These are phyloP conservation scores for Hartigia nigra DNA, from an alignment of 2,888 invertebrate species.

Conservation along the genomic window DNA sequence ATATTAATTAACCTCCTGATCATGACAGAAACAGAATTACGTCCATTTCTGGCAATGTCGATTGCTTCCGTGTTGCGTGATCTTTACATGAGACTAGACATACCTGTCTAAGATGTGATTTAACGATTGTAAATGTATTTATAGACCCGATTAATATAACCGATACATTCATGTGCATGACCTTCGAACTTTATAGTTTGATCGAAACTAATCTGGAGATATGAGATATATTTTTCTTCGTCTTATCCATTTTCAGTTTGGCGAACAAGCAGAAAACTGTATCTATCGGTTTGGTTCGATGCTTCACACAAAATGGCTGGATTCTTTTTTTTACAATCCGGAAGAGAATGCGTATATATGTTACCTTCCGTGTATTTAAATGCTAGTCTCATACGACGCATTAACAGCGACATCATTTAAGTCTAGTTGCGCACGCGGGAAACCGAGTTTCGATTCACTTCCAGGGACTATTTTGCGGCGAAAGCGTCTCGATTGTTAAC, in stretches of 20 bases:
- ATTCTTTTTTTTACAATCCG: not conserved
- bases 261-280: not conserved
- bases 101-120: not conserved
- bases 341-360: not conserved
- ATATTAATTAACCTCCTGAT: not conserved
- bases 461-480: not conserved
- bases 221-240: not conserved
- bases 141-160: not conserved
- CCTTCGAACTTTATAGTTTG: not conserved
- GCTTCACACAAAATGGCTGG: not conserved
- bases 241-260: not conserved
- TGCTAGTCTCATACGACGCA: not conserved
- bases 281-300: not conserved
- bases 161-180: not conserved
- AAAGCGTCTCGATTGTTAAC: not conserved
- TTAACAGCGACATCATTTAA: not conserved
- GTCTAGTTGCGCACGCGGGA: not conserved
- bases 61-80: constrained; percentile 1
- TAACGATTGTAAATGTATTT: not conserved
- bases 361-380: not conserved
- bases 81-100: not conserved
- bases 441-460: not conserved
- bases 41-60: not conserved
- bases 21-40: not conserved
- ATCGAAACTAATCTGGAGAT: not conserved